Conservation (phyloP, 2,888 invertebrate genomes). For the Salpingus planirostris region DNA sequence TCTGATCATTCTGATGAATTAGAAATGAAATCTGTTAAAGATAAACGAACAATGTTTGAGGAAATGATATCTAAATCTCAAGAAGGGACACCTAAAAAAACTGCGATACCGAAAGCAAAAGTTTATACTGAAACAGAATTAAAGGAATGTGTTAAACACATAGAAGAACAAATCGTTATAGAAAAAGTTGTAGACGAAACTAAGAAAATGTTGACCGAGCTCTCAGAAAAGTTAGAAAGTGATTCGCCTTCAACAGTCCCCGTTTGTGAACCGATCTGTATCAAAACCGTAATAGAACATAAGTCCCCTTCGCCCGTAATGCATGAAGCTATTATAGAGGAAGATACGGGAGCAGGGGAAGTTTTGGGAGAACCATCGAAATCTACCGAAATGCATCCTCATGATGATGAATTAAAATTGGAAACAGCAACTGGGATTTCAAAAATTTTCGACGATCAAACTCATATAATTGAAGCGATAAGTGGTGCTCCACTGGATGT, state of each 20-base stretch:
- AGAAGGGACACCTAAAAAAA: slow-evolving; percentile 33
- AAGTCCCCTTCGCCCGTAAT: slow-evolving; percentile 17
- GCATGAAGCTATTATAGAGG: neutral
- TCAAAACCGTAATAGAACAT: slow-evolving; percentile 26
- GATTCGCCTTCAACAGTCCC: slow-evolving; percentile 1
- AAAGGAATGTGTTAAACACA: slow-evolving; percentile 16
- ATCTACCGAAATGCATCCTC: neutral
- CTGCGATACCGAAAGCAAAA: slow-evolving; percentile 6
- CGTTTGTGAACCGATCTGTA: slow-evolving; percentile 28
- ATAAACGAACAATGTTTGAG: slow-evolving; percentile 36
- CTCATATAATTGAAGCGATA: slow-evolving; percentile 19
- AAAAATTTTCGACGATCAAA: slow-evolving; percentile 14
- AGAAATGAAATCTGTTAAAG: slow-evolving; percentile 32
- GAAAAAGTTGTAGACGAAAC: slow-evolving; percentile 9
- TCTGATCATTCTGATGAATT: slow-evolving; percentile 9
- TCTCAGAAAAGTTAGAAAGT: slow-evolving; percentile 2
- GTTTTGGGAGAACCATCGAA: neutral
- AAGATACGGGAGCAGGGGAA: slow-evolving; percentile 2
- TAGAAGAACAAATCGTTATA: slow-evolving; percentile 23
- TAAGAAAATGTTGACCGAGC: slow-evolving; percentile 8
- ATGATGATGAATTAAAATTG: neutral
- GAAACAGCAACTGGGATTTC: slow-evolving; percentile 3
- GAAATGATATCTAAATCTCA: slow-evolving; percentile 35
- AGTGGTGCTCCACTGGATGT: slow-evolving; percentile 16
- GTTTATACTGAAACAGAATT: slow-evolving; percentile 23